Percentiles rank a stretch among this genome's conserved stretches.
Evolutionary conservation across 2,797 vertebrate genomes (phyloP).

Genomic region (Arrhamphus sclerolepis): DNA sequence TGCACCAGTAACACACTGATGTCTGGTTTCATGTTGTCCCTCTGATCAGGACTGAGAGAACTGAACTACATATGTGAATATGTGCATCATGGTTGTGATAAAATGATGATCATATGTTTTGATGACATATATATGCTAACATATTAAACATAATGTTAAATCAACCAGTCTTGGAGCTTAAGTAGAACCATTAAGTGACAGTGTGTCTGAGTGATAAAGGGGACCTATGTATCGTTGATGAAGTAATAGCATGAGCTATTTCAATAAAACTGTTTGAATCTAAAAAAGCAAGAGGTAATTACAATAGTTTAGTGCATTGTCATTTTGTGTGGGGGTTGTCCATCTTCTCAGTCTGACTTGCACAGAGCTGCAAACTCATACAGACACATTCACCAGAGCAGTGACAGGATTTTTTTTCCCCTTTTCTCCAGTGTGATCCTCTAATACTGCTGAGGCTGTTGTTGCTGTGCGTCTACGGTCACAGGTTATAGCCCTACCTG

Average conservation of each 20-base stretch:
- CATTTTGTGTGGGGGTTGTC: conserved; percentile 21
- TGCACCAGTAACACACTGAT: not conserved
- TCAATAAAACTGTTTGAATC: no score
- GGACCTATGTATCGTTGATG: not conserved
- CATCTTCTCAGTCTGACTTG: not conserved
- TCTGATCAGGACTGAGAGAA: not conserved
- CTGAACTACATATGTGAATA: not conserved
- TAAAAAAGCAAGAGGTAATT: not conserved
- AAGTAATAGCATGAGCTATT: not conserved
- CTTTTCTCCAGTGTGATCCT: conserved; percentile 33
- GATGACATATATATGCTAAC: conserved; percentile 6
- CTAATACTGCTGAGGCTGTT: conserved; percentile 30
- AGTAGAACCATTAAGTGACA: conserved; percentile 25
- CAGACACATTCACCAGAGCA: not conserved
- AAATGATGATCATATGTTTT: not conserved
- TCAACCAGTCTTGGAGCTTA: conserved; percentile 15
- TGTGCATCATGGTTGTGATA: not conserved
- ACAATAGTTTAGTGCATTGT: conserved; percentile 8
- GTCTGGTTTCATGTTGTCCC: not conserved
- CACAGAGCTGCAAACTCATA: not conserved
- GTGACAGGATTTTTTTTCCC: conserved; percentile 38
- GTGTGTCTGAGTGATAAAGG: conserved; percentile 10
- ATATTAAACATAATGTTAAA: conserved; percentile 14
- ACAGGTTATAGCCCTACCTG: conserved; percentile 12
- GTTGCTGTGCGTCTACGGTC: conserved; percentile 4